phyloP scores from a whole-genome alignment of 2,113 vertebrate species.

The Oenanthe oenanthe region DNA sequence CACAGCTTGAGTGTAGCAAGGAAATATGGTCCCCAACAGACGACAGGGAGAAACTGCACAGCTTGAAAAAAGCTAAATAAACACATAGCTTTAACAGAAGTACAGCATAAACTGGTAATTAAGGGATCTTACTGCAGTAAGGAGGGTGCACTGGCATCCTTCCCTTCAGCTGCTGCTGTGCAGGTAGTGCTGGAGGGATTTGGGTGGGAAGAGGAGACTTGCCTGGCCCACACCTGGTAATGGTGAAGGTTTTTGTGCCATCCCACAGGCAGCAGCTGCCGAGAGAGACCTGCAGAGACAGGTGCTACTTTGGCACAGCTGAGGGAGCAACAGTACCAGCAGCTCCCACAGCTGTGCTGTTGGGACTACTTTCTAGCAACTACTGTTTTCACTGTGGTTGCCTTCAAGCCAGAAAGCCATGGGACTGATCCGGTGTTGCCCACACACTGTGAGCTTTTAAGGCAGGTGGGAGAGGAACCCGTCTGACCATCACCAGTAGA shows the following conservation, averaged over 20 bases:
- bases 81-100: background rate
- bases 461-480: background rate
- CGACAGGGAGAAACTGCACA: background rate
- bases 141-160: background rate
- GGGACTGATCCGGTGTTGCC: background rate
- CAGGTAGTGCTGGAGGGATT: background rate
- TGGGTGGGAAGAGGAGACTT: background rate
- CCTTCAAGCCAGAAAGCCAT: background rate
- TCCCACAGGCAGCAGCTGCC: background rate
- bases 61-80: background rate
- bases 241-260: background rate
- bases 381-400: background rate
- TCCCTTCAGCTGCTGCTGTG: background rate
- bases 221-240: too few relatives aligned
- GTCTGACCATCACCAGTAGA: accelerated
- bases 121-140: background rate
- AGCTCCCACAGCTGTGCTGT: background rate
- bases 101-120: background rate
- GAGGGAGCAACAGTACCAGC: background rate
- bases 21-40: background rate
- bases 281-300: background rate
- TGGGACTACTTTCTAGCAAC: background rate
- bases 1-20: constrained; percentile 31
- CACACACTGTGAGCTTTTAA: background rate
- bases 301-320: background rate